Conservation (phyloP, 2,113 vertebrate species). For the Sitta europaea region DNA sequence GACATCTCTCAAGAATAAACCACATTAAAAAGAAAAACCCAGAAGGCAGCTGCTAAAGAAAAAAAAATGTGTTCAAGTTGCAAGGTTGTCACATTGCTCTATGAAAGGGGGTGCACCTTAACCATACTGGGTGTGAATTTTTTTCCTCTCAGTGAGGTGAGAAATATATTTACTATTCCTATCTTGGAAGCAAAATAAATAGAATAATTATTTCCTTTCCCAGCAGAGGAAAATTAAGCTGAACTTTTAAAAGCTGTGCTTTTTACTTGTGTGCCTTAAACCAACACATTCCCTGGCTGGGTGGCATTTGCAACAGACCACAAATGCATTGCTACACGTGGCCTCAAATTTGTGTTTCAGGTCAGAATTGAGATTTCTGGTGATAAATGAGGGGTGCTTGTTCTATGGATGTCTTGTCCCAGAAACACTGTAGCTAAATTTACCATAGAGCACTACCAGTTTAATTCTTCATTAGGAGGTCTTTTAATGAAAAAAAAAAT, state of each 20-base stretch:
- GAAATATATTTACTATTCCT: slow-evolving; percentile 26
- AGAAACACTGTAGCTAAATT: background rate
- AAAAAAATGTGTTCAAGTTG: background rate
- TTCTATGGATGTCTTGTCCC: background rate
- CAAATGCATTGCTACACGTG: background rate
- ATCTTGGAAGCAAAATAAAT: slow-evolving; percentile 30
- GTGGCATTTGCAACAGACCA: background rate
- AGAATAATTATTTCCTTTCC: slow-evolving; percentile 43
- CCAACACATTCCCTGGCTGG: background rate
- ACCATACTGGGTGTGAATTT: background rate
- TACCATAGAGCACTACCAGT: background rate
- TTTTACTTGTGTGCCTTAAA: background rate
- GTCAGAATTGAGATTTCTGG: background rate
- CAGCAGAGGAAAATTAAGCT: slow-evolving; percentile 18
- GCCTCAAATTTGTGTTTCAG: background rate
- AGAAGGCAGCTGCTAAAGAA: background rate
- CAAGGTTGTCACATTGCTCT: background rate
- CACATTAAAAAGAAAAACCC: background rate
- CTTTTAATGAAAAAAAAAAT: background rate
- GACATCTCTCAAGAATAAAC: background rate
- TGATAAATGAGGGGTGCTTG: background rate
- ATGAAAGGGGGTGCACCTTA: background rate
- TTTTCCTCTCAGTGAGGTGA: background rate
- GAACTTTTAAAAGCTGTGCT: background rate
- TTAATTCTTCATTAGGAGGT: background rate